Evolutionary conservation across 2,888 invertebrate species (phyloP), one percentile per base, ranked within the genome.

Genomic region (Alitta virens): DNA sequence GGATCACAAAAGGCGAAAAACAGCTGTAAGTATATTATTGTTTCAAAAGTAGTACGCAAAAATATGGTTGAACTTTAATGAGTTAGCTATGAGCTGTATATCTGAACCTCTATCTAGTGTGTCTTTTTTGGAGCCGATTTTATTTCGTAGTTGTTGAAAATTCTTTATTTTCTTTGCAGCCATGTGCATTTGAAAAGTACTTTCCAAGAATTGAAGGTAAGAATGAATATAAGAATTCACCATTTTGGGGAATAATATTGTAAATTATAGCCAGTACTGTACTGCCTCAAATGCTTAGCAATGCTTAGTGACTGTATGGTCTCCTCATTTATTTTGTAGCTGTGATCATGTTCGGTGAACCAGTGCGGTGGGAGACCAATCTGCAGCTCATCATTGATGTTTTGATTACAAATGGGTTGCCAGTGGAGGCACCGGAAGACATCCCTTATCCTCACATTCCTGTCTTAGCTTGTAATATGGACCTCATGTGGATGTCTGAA

Each of bases 391-490:
- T 89, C 65, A 78, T 87, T 24, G 88, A 88, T 76, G 83, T 87
- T 42, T 75, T 88, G 26, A 76, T 88, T 76, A 86, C 87, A 0
- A 83, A 86, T 72, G 88, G 88, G 2, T 78, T 83, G 71, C 87
- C 87, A 1, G 77, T 77, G 43, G 60, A 63, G 38, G 70, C 72
- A 5, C 76, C 77, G 33, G 69, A 71, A 53, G 74, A 75, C 52
- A 74, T 85, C 66, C 85, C 86, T 24, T 84, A 87, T 75, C 87
- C 87, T 2, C 88, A 88, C 76, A 83, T 89, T 67, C 88, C 88
- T 38, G 77, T 89, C n/a, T 78, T 88, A 62, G 88, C 87, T 0
- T 88, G 88, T 73, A 88, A 88, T 72, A 86, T 87, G 85, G 88
- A 88, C 79, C 80, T 88, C 52, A 80, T 87, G 57, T 88, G 87